Percentiles rank a stretch among this genome's conserved stretches.
Evolutionary conservation across 2,113 vertebrate species (phyloP).

Genomic region (Erinaceus europaeus): DNA sequence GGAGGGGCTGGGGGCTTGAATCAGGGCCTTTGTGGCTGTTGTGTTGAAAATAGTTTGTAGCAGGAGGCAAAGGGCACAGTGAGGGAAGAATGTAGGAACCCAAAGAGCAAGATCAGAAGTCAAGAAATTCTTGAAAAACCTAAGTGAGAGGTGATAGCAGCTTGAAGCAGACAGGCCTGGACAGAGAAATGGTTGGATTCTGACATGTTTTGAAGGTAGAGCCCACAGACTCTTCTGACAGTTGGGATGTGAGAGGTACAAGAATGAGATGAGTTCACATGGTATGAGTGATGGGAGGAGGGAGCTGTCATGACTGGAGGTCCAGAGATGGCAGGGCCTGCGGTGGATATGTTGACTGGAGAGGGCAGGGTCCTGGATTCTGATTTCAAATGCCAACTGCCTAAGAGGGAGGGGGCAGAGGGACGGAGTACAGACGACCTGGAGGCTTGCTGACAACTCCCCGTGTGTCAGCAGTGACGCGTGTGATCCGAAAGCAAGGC

Average conservation of each 20-base stretch:
- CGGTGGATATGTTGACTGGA: not conserved
- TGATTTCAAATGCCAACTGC: not conserved
- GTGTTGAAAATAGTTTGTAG: not conserved
- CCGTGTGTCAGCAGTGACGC: not conserved
- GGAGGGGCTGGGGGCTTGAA: not conserved
- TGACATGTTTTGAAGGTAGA: not conserved
- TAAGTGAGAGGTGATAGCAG: not conserved
- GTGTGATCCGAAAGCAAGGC: not conserved
- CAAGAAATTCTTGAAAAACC: constrained; percentile 17
- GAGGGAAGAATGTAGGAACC: not conserved
- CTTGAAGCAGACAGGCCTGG: not conserved
- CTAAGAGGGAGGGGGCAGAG: not conserved
- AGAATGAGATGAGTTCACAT: not conserved
- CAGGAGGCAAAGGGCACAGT: not conserved
- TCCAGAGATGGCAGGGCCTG: not conserved
- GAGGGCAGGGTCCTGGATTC: not conserved
- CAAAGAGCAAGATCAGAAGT: constrained; percentile 1
- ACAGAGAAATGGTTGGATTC: not conserved
- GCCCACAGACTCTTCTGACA: not conserved
- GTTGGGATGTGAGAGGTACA: not conserved
- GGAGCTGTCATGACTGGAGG: not conserved
- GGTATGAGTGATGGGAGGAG: not conserved
- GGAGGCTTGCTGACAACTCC: not conserved
- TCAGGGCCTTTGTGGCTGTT: not conserved
- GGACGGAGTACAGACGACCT: not conserved